Conservation (phyloP, 2,888 invertebrate genomes). For the Chironomus tentans region DNA sequence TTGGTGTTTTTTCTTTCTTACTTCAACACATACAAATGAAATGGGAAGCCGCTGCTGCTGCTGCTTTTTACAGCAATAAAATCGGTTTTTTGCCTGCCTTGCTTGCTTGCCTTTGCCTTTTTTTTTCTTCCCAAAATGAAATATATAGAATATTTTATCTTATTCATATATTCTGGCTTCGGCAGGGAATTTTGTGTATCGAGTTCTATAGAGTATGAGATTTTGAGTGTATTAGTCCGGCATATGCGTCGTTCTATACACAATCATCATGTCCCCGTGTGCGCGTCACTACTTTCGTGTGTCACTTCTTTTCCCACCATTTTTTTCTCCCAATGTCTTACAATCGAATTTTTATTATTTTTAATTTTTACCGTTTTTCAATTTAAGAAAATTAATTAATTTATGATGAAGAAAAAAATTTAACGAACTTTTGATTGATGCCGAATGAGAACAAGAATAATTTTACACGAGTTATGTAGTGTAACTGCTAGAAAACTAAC, state of each 20-base stretch:
- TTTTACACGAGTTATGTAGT: no score
- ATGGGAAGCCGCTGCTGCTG: neutral
- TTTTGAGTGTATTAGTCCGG: slow-evolving; percentile 8
- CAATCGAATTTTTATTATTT: no score
- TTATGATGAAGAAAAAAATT: no score
- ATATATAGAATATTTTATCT: neutral
- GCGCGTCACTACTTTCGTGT: no score
- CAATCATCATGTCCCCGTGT: neutral
- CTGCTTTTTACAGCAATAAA: neutral
- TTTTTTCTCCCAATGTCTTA: no score
- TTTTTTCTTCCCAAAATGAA: neutral
- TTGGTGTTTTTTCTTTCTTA: no score
- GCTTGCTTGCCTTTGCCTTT: neutral
- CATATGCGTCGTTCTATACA: slow-evolving; percentile 7
- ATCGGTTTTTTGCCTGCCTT: neutral
- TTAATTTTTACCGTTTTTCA: no score
- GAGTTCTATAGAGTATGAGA: neutral
- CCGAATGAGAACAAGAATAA: no score
- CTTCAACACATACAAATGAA: neutral
- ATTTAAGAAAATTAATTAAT: no score
- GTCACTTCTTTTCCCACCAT: no score
- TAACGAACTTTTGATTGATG: no score
- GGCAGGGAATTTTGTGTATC: neutral
- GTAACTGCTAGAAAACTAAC: neutral
- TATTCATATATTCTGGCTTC: neutral